Evolutionary conservation across 2,888 invertebrate genomes (phyloP), one percentile per base, ranked within the genome.

Genomic region (Drosophila differens): DNA sequence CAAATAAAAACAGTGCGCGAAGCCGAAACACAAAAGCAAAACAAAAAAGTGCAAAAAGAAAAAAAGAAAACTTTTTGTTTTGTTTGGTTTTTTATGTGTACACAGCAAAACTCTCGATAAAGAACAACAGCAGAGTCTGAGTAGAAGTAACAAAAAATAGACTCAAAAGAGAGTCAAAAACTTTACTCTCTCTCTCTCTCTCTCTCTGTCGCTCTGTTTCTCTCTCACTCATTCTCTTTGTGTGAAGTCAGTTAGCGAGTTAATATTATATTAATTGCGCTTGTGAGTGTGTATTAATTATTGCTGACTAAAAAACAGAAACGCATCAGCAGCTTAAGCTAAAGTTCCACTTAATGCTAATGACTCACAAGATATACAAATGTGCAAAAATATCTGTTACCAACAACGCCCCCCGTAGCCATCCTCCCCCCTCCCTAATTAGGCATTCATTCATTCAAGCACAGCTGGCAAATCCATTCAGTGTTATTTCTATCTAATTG

Each of bases 1-100:
- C 59, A 83, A 82, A 89, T 72, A 83, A 67, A 70, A 53, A 67
- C 63, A 44, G 41, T n/a, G 30, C n/a, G 67, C 67, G 65, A 62
- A 62, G 51, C 66, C 75, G 85, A 87, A 87, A 71, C 73, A 65
- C 33, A 69, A 77, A 85, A 86, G 73, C 87, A 89, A 84, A 86
- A 86, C 89, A 86, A 89, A 88, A 87, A 59, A 74, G 62, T 70
- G 82, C 70, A 74, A 71, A 77, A 76, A 57, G 47, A 70, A 57
- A 53, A 44, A 14, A 32, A 14, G 16, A 33, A 53, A 10, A 74
- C 49, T 25, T 37, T 37, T 41, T n/a, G 10, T n/a, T 41, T n/a
- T 22, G 14, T 35, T 35, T 5, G 1, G 4, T 35, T 55, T 12
- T 28, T 22, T 25, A 47, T 14, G 28, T 30, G 19, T 33, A 66